These are phyloP conservation scores for Aplysina aerophoba DNA, from an alignment of 37 sponge, comb jelly and placozoan genomes.

Conservation along the genomic window DNA sequence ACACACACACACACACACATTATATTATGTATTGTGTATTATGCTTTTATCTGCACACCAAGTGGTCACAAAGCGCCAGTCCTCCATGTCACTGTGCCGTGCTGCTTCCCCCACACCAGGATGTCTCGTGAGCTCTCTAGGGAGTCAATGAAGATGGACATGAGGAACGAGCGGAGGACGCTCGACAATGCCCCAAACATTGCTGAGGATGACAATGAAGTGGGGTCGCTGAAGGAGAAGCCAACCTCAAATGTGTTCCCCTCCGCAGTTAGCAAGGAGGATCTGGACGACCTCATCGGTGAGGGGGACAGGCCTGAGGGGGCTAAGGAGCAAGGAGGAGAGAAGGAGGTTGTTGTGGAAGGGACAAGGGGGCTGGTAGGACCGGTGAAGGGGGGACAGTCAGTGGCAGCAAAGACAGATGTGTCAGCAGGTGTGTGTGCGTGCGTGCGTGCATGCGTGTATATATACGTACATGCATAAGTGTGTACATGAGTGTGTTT, in stretches of 20 bases:
- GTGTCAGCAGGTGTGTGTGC: background rate
- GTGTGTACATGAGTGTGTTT: too few species aligned
- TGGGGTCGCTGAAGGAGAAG: too few species aligned
- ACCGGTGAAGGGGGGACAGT: background rate
- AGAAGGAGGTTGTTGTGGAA: background rate
- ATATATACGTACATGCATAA: slow-evolving; percentile 1
- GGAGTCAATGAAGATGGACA: slow-evolving; percentile 31
- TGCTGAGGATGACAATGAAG: background rate
- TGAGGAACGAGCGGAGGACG: background rate
- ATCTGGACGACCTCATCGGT: too few species aligned
- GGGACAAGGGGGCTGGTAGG: background rate
- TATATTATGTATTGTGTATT: too few species aligned
- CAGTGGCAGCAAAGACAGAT: background rate
- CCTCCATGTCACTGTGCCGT: background rate
- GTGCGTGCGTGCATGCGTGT: slow-evolving; percentile 5
- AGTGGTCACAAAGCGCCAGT: too few species aligned
- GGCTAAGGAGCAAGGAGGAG: too few species aligned
- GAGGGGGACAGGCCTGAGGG: too few species aligned
- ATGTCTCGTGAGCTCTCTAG: slow-evolving; percentile 9
- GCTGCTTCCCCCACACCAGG: too few species aligned
- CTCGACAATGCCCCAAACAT: slow-evolving; percentile 28
- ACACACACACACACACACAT: too few species aligned
- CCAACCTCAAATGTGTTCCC: too few species aligned
- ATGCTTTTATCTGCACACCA: too few species aligned
- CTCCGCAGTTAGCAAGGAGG: too few species aligned